phyloP scores from a whole-genome alignment of 2,113 vertebrate species.

The Platichthys stellatus region DNA sequence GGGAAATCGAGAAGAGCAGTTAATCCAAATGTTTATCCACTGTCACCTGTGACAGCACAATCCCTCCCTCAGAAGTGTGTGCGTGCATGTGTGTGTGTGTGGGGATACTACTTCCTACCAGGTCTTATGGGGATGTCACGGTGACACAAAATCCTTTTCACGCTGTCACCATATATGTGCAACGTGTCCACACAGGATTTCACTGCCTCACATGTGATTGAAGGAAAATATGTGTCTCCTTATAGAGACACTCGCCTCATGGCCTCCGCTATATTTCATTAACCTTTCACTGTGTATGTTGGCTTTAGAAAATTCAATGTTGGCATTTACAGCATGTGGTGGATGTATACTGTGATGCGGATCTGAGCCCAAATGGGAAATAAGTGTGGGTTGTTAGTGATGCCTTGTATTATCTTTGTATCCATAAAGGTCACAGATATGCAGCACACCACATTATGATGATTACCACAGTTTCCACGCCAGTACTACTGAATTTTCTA shows the following conservation, averaged over 20 bases:
- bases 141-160: slow-evolving; percentile 53
- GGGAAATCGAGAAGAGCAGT: slow-evolving; percentile 29
- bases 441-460: slow-evolving; percentile 12
- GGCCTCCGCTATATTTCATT: slow-evolving; percentile 36
- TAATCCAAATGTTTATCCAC: slow-evolving; percentile 64
- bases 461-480: slow-evolving; percentile 26
- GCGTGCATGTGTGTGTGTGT: background rate
- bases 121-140: slow-evolving; percentile 37
- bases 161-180: slow-evolving; percentile 22
- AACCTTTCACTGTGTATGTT: slow-evolving; percentile 6
- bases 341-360: background rate
- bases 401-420: slow-evolving; percentile 2
- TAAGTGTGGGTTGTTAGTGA: slow-evolving; percentile 35
- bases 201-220: slow-evolving; percentile 8
- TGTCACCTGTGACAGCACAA: slow-evolving; percentile 58
- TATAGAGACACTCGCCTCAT: background rate
- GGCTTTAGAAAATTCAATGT: slow-evolving; percentile 36
- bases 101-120: background rate
- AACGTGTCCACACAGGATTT: slow-evolving; percentile 9
- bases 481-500: slow-evolving; percentile 31
- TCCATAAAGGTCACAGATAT: slow-evolving; percentile 53
- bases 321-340: background rate
- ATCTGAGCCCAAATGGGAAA: slow-evolving; percentile 21
- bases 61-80: background rate
- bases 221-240: background rate